Conservation (phyloP, 64 coral and sea anemone genomes). For the Pocillopora verrucosa region DNA sequence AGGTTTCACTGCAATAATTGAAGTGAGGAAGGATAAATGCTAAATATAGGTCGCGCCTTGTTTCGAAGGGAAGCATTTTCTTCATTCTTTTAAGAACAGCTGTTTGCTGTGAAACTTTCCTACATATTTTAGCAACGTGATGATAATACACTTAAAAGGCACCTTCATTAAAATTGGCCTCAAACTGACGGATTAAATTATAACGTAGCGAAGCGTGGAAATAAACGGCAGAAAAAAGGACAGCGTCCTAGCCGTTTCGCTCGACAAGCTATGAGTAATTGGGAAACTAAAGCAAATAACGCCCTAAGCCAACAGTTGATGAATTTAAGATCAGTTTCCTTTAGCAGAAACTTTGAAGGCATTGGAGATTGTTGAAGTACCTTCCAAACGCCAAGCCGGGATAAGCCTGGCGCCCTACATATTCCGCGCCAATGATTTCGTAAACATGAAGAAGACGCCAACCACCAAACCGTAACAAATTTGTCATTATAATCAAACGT, state of each 20-base stretch:
- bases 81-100: no score
- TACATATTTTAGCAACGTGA: background rate
- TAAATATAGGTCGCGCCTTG: no score
- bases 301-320: background rate
- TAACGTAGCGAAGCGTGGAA: background rate
- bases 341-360: background rate
- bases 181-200: background rate
- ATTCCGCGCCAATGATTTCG: background rate
- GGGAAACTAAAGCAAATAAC: background rate
- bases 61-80: no score
- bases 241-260: conserved; percentile 23
- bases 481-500: background rate
- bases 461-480: background rate
- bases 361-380: background rate
- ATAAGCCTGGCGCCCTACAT: background rate
- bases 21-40: no score
- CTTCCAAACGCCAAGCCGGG: background rate
- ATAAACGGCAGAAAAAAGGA: background rate
- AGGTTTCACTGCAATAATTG: no score
- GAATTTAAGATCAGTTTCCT: background rate
- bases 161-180: background rate
- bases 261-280: background rate
- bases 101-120: no score
- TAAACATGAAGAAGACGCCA: background rate
- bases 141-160: background rate